Evolutionary conservation across 2,888 invertebrate genomes (phyloP).

Genomic region (Alcis repandata): DNA sequence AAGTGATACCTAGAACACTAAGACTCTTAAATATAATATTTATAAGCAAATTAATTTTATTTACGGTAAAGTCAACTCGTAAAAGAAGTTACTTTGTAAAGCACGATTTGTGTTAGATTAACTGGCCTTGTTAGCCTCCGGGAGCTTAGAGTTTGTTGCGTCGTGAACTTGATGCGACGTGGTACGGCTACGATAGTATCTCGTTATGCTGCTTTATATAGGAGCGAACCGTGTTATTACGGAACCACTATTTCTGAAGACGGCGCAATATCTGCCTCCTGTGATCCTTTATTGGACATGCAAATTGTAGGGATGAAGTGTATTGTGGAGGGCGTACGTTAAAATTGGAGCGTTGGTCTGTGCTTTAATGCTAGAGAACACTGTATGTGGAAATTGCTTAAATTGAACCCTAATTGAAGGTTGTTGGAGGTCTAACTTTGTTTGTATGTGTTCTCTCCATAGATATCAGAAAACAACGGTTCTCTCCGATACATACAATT

Average conservation of each 20-base stretch:
- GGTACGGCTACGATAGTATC: conserved; percentile 5
- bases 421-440: not conserved
- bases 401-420: conserved; percentile 5
- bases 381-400: conserved; percentile 7
- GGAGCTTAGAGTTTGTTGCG: not conserved
- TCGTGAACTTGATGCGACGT: conserved; percentile 27
- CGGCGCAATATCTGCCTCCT: conserved; percentile 32
- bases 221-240: conserved; percentile 35
- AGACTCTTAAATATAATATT: not conserved
- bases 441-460: not conserved
- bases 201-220: conserved; percentile 21
- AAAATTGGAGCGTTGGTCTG: conserved; percentile 11
- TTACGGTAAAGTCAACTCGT: not conserved
- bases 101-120: conserved; percentile 21
- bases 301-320: conserved; percentile 33
- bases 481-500: not conserved
- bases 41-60: not conserved
- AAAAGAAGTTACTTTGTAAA: conserved; percentile 14
- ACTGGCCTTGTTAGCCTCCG: conserved; percentile 9
- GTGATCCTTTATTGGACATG: conserved; percentile 38
- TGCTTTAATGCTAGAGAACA: not conserved
- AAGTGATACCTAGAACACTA: not conserved
- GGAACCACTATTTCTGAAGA: conserved; percentile 27
- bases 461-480: too few relatives aligned
- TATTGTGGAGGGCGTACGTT: conserved; percentile 19